These are phyloP conservation scores for Tragulus kanchil DNA, from an alignment of 2,113 vertebrate species.

Conservation along the genomic window DNA sequence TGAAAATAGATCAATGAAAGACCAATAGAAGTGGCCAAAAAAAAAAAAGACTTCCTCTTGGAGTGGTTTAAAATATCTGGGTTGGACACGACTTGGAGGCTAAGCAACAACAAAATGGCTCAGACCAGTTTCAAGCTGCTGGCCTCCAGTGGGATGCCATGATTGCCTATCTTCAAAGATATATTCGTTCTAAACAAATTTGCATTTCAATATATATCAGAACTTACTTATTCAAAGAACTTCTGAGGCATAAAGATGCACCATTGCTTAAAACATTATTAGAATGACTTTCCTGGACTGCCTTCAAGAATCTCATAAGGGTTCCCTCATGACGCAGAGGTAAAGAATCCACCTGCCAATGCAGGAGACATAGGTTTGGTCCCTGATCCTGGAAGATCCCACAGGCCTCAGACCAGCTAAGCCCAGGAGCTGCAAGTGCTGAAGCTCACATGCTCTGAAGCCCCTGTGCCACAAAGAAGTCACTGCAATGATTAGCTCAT, in stretches of 20 bases:
- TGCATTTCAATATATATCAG: not conserved
- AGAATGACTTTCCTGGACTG: not conserved
- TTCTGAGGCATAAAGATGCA: not conserved
- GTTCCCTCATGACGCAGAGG: not conserved
- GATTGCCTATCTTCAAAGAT: not conserved
- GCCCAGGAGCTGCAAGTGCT: not conserved
- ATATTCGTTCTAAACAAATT: not conserved
- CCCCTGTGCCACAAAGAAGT: not conserved
- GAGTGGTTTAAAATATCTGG: not conserved
- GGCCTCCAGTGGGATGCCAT: not conserved
- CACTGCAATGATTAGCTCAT: not conserved
- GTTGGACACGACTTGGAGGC: not conserved
- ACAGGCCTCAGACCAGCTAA: not conserved
- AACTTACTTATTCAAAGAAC: constrained; percentile 34
- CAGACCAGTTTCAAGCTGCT: not conserved
- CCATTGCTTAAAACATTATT: constrained; percentile 8
- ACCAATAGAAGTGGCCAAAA: too few relatives aligned
- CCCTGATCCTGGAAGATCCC: not conserved
- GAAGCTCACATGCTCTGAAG: accelerated
- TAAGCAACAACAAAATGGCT: not conserved
- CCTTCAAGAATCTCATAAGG: not conserved
- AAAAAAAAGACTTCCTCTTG: not conserved
- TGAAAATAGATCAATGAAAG: too few relatives aligned
- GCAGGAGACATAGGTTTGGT: not conserved
- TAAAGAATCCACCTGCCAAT: not conserved